Conservation (phyloP, 2,888 invertebrate genomes). For the Girardia tigrina region DNA sequence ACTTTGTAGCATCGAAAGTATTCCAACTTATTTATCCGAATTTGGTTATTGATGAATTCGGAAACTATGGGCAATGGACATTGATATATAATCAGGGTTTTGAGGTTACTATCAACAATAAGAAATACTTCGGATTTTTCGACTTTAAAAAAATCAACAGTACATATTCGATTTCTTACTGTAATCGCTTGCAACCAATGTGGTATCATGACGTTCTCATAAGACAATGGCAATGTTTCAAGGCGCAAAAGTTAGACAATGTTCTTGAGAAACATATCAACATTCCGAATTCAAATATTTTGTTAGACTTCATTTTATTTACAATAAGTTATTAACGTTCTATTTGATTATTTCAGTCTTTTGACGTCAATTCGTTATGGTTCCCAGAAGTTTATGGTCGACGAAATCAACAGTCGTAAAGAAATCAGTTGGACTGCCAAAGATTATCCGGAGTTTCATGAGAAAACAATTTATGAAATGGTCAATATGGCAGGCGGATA, state of each 20-base stretch:
- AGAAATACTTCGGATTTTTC: conserved; percentile 53
- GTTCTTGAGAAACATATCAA: neutral
- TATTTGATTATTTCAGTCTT: too few relatives aligned
- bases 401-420: conserved; percentile 46
- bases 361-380: neutral
- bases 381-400: conserved; percentile 40
- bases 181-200: conserved; percentile 49
- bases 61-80: conserved; percentile 53
- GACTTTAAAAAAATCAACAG: conserved; percentile 42
- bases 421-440: conserved; percentile 51
- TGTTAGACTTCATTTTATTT: neutral
- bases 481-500: conserved; percentile 49
- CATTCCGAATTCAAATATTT: neutral
- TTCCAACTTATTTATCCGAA: conserved; percentile 42
- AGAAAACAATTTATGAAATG: conserved; percentile 45
- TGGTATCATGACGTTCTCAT: conserved; percentile 52
- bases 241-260: conserved; percentile 41
- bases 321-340: neutral
- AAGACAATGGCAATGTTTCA: conserved; percentile 52
- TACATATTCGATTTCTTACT: conserved; percentile 46
- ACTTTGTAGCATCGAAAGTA: neutral
- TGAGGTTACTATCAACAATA: conserved; percentile 50
- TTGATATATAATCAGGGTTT: conserved; percentile 54
- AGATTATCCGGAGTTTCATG: conserved; percentile 47
- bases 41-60: conserved; percentile 50